A percentile compares a stretch with the other conserved stretches of the same genome.
phyloP scores from a whole-genome alignment of 92 coral and sea anemone genomes.

The Actinernus sp. region DNA sequence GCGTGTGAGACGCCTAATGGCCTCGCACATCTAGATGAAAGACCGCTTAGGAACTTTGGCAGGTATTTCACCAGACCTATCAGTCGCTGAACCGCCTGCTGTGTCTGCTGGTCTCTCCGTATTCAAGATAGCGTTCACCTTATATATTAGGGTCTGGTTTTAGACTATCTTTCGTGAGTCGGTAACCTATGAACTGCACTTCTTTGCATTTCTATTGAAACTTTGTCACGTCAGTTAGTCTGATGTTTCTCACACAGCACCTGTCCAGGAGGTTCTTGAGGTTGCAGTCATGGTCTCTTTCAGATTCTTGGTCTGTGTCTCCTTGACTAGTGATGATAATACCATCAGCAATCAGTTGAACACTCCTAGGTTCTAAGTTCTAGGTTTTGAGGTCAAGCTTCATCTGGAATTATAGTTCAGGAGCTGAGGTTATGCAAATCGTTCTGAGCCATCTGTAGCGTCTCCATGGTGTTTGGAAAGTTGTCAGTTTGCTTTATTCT shows the following conservation, averaged over 20 bases:
- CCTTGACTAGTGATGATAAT: conserved; percentile 38
- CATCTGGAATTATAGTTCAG: conserved; percentile 15
- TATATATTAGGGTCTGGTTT: conserved; percentile 56
- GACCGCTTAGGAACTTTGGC: no score
- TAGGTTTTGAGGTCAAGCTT: conserved; percentile 41
- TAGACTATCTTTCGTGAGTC: conserved; percentile 34
- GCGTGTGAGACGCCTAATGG: conserved; percentile 38
- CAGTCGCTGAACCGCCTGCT: conserved; percentile 42
- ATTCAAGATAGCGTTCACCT: conserved; percentile 47
- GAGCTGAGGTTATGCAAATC: conserved; percentile 32
- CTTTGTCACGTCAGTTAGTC: conserved; percentile 16
- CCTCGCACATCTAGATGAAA: no score
- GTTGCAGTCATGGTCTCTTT: conserved; percentile 33
- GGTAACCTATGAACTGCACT: conserved; percentile 54
- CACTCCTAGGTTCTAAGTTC: no score
- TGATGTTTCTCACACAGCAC: conserved; percentile 34
- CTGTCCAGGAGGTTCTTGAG: conserved; percentile 15
- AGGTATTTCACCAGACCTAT: conserved; percentile 67
- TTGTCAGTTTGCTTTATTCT: conserved; percentile 24
- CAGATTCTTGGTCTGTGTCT: conserved; percentile 19
- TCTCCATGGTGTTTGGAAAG: conserved; percentile 43
- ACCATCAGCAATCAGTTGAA: conserved; percentile 56
- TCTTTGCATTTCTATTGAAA: conserved; percentile 25
- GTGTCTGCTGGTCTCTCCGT: conserved; percentile 46
- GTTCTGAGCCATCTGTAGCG: conserved; percentile 5